Conservation (phyloP, 2,888 invertebrate genomes). For the Hylaea fasciaria region DNA sequence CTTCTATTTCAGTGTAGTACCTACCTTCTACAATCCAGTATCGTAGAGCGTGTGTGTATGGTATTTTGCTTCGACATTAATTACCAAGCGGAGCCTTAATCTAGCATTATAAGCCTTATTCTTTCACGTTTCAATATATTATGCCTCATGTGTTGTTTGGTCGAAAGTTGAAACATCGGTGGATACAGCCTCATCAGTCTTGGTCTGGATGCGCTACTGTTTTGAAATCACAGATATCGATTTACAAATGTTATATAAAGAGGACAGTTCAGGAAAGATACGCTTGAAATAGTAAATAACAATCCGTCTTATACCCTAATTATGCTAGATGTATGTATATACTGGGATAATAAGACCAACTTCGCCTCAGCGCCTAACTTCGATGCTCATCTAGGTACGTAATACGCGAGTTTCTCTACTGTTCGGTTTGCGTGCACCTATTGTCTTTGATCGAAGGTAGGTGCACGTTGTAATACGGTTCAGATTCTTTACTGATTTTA, state of each 20-base stretch:
- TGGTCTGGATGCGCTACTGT: too few species aligned
- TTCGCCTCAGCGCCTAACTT: slow-evolving; percentile 6
- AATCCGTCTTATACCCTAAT: slow-evolving; percentile 9
- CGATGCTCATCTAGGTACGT: slow-evolving; percentile 1
- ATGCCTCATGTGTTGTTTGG: too few species aligned
- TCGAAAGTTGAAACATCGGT: too few species aligned
- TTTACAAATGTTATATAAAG: too few species aligned
- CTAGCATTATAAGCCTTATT: too few species aligned
- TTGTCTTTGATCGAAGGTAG: slow-evolving; percentile 10
- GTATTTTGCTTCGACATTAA: neutral
- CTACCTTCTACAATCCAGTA: neutral
- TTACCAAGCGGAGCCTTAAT: too few species aligned
- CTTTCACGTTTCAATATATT: too few species aligned
- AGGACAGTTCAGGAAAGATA: too few species aligned
- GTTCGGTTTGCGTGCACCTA: neutral
- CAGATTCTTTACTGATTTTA: slow-evolving; percentile 26
- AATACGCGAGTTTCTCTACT: slow-evolving; percentile 7
- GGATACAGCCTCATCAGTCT: too few species aligned
- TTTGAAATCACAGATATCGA: too few species aligned
- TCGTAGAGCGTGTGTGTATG: neutral
- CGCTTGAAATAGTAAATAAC: neutral
- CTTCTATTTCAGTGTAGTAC: neutral
- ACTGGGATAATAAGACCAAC: slow-evolving; percentile 31
- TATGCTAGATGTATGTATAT: neutral
- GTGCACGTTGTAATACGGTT: slow-evolving; percentile 3